phyloP scores from a whole-genome alignment of 2,113 vertebrate genomes.

The Planiliza haematocheilus region DNA sequence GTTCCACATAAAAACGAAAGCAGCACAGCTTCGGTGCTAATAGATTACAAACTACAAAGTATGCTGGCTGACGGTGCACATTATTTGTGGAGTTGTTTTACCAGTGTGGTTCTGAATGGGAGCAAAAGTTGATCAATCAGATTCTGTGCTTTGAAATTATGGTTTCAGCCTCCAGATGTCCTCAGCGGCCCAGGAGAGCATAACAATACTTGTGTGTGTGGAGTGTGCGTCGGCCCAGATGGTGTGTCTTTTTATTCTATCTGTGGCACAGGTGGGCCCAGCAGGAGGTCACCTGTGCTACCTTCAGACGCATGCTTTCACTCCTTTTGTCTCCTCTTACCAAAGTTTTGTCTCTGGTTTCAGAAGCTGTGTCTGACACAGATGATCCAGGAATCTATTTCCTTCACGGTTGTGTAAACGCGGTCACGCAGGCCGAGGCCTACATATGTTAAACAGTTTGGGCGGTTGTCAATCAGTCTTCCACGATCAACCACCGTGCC shows the following conservation, averaged over 20 bases:
- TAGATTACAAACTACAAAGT: too few relatives aligned
- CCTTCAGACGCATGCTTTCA: background rate
- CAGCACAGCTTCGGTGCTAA: background rate
- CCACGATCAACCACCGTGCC: background rate
- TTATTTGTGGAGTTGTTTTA: background rate
- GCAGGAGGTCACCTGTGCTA: constrained; percentile 11
- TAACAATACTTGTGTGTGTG: constrained; percentile 16
- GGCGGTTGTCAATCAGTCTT: background rate
- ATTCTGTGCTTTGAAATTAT: background rate
- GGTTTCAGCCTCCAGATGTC: background rate
- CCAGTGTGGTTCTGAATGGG: background rate
- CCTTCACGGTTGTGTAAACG: background rate
- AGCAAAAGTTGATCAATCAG: background rate
- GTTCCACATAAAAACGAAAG: background rate
- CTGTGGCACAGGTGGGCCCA: constrained; percentile 13
- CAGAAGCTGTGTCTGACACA: constrained; percentile 6
- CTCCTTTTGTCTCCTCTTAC: constrained; percentile 1
- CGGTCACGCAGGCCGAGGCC: background rate
- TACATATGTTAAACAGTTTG: background rate
- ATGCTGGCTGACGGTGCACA: background rate
- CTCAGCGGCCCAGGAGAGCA: constrained; percentile 26
- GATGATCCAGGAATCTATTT: background rate
- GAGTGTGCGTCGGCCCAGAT: constrained; percentile 44
- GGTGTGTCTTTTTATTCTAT: constrained; percentile 41
- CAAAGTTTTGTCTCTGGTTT: constrained; percentile 3